Evolutionary conservation across 53 echinoderm and acorn worm species (phyloP).

Genomic region (Holothuria leucospilota): DNA sequence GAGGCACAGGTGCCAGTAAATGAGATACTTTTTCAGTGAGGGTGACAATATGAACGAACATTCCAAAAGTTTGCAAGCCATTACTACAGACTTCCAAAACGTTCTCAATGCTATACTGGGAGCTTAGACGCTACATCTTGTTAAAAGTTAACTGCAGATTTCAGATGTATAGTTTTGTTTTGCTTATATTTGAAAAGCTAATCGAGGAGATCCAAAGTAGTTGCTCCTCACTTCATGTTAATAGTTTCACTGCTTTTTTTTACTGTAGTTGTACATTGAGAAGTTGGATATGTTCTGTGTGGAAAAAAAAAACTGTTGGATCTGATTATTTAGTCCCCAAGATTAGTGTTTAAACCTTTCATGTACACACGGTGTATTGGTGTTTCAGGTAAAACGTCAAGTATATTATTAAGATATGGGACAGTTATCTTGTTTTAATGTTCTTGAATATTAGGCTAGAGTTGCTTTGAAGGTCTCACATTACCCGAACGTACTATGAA

Average conservation of each 20-base stretch:
- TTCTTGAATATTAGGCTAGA: not conserved
- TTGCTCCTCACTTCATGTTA: not conserved
- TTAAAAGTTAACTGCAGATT: not conserved
- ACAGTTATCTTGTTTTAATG: not conserved
- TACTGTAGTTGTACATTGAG: too few relatives aligned
- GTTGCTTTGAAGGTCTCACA: slow-evolving; percentile 13
- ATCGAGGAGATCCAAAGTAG: not conserved
- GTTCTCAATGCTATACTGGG: not conserved
- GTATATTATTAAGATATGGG: not conserved
- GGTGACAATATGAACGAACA: not conserved
- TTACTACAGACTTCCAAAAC: not conserved
- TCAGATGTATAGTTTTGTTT: not conserved
- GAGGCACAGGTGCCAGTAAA: too few relatives aligned
- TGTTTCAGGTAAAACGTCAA: too few relatives aligned
- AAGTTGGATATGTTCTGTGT: too few relatives aligned
- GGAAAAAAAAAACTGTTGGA: too few relatives aligned
- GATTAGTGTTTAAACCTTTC: too few relatives aligned
- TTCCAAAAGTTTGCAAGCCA: too few relatives aligned
- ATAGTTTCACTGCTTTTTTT: too few relatives aligned
- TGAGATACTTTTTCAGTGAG: too few relatives aligned
- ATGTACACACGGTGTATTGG: too few relatives aligned
- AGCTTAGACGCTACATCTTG: not conserved
- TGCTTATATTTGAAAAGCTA: not conserved
- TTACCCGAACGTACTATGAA: slow-evolving; percentile 1
- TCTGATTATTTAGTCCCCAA: too few relatives aligned